These are phyloP conservation scores for Amblyteles armatorius DNA, from an alignment of 2,888 invertebrate genomes.

Conservation along the genomic window DNA sequence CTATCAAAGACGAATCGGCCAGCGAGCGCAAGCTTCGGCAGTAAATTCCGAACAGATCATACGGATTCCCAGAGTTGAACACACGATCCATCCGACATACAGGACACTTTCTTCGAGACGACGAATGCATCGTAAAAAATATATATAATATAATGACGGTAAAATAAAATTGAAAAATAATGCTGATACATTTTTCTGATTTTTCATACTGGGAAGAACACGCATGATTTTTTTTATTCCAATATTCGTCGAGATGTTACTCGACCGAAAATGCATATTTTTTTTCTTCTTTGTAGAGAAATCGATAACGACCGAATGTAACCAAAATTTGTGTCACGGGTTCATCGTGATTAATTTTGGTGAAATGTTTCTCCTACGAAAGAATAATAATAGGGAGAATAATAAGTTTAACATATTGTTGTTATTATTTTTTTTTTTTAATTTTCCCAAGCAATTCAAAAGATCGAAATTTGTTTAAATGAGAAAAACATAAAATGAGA, in stretches of 20 bases:
- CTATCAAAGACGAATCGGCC: not conserved
- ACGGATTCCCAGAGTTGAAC: not conserved
- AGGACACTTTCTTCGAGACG: not conserved
- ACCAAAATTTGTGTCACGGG: too few relatives aligned
- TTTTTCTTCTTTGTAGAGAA: too few relatives aligned
- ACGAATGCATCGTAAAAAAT: not conserved
- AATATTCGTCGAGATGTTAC: not conserved
- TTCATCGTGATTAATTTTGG: too few relatives aligned
- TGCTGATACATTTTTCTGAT: not conserved
- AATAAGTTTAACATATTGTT: too few relatives aligned
- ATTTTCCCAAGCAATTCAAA: not conserved
- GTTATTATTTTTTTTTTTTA: too few relatives aligned
- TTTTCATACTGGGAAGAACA: not conserved
- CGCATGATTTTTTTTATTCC: not conserved
- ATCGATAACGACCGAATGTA: too few relatives aligned
- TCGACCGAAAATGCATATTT: too few relatives aligned
- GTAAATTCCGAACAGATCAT: conserved; percentile 1
- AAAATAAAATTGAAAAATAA: not conserved
- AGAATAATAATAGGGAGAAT: too few relatives aligned
- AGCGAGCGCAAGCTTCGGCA: not conserved
- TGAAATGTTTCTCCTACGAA: too few relatives aligned
- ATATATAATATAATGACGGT: not conserved
- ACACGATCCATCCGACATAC: not conserved
- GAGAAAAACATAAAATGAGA: not conserved
- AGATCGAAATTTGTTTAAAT: not conserved